phyloP scores from a whole-genome alignment of 2,888 invertebrate genomes.

The Osmoderma eremita region DNA sequence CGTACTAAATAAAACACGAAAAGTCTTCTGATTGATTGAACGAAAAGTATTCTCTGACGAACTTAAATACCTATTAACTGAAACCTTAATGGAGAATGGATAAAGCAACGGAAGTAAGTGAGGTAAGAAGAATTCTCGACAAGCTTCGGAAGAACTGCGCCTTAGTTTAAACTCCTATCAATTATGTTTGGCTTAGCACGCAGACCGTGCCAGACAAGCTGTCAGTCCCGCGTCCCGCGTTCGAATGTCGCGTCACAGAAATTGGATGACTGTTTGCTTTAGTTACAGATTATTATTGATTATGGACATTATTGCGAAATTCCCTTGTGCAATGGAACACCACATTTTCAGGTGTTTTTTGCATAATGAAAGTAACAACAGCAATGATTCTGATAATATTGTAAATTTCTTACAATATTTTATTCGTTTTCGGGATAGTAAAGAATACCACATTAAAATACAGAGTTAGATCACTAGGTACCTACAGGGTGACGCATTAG shows the following conservation, averaged over 20 bases:
- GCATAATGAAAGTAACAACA: no score
- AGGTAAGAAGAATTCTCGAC: constrained; percentile 8
- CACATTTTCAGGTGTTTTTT: neutral
- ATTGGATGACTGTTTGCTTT: constrained; percentile 1
- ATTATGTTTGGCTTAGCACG: constrained; percentile 14
- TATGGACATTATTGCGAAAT: neutral
- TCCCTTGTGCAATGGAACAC: neutral
- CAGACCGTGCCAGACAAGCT: constrained; percentile 4
- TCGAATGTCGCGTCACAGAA: constrained; percentile 11
- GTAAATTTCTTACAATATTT: no score
- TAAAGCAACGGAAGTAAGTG: neutral
- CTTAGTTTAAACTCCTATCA: constrained; percentile 19
- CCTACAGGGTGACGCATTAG: no score
- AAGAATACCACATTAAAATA: no score
- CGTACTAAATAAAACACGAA: no score
- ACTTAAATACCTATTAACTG: no score
- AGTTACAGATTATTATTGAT: constrained; percentile 18
- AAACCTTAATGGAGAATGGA: no score
- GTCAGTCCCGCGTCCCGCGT: constrained; percentile 1
- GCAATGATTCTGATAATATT: no score
- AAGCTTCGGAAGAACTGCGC: neutral
- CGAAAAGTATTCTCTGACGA: no score
- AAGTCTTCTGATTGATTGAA: no score
- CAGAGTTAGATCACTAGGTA: no score
- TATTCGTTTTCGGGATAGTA: no score